Base-by-base conservation (phyloP, 2,113 vertebrate genomes). In the Aplodontia rufa region DNA sequence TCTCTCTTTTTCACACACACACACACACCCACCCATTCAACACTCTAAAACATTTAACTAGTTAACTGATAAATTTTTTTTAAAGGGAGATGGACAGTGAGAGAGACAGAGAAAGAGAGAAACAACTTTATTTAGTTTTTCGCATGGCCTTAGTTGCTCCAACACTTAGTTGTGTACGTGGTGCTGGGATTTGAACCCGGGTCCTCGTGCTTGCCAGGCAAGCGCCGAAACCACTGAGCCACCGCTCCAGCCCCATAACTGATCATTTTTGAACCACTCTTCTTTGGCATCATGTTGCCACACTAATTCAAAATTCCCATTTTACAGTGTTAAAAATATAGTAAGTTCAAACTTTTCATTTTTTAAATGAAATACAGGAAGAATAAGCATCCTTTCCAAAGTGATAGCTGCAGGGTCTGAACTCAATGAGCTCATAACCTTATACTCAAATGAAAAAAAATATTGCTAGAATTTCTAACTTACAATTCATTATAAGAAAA, bases 401-500 rank as follows among this genome's bases (percentile, higher is more conserved):
- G 11, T 22, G 16, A 14, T 45, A 32, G 51, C n/a, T 4, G 6
- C 10, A 35, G 6, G 4, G 12, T 35, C 83, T 89, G 55, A 87
- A 45, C 75, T 58, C n/a, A n/a, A n/a, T 26, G 37, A 32, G 5
- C 35, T 69, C 28, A 24, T 11, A 47, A 49, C 14, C 9, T 8
- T 74, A 30, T 19, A 10, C 42, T 58, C 42, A 80, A 58, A 92
- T 64, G 72, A 66, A 88, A 96, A 88, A 96, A 90, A 75, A 72
- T 35, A n/a, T 0, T 2, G 83, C 91, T 66, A 76, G 87, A 97
- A 97, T 78, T 91, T 91, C 55, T 82, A 6, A 10, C 82, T 90
- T 91, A 97, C 20, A 91, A 87, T 96, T 93, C 97, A 92, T 75
- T 91, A 35, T 88, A 93, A 95, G 64, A 83, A 96, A 49, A 49